These are phyloP conservation scores for Acanthopagrus latus DNA, from an alignment of 2,797 vertebrate species.

Conservation along the genomic window DNA sequence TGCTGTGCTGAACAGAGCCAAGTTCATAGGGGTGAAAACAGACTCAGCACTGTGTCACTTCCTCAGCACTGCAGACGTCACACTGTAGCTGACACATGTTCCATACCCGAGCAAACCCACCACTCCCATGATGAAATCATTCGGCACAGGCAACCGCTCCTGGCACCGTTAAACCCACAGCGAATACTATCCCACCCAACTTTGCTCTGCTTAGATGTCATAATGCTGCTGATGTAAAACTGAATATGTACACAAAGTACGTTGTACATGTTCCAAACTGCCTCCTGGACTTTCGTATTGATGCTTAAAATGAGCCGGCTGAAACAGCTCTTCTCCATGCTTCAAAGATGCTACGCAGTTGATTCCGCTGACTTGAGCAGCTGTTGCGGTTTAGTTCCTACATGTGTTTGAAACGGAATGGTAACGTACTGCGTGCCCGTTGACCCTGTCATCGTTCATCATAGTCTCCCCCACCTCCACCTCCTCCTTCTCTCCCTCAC, in stretches of 20 bases:
- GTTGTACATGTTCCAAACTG: not conserved
- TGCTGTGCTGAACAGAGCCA: constrained; percentile 54
- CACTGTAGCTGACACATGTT: constrained; percentile 30
- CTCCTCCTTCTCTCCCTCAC: not conserved
- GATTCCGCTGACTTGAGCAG: not conserved
- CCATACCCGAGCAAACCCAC: constrained; percentile 34
- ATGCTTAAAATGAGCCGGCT: not conserved
- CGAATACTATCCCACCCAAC: constrained; percentile 3
- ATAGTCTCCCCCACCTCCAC: constrained; percentile 7
- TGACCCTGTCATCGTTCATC: constrained; percentile 29
- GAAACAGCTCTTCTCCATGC: not conserved
- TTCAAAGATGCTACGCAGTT: not conserved
- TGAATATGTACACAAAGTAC: not conserved
- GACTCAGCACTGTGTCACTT: constrained; percentile 78
- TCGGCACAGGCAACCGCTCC: not conserved
- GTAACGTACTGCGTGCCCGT: not conserved
- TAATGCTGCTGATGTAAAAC: not conserved
- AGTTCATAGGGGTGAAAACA: constrained; percentile 73
- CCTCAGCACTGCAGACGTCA: constrained; percentile 52
- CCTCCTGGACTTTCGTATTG: no score
- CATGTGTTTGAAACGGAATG: constrained; percentile 10
- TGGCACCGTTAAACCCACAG: constrained; percentile 3
- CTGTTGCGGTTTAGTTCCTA: constrained; percentile 4
- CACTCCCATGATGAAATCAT: constrained; percentile 70
- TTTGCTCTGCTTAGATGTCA: constrained; percentile 3